These are phyloP conservation scores for Ligdia adustata DNA, from an alignment of 2,888 invertebrate species.

Conservation along the genomic window DNA sequence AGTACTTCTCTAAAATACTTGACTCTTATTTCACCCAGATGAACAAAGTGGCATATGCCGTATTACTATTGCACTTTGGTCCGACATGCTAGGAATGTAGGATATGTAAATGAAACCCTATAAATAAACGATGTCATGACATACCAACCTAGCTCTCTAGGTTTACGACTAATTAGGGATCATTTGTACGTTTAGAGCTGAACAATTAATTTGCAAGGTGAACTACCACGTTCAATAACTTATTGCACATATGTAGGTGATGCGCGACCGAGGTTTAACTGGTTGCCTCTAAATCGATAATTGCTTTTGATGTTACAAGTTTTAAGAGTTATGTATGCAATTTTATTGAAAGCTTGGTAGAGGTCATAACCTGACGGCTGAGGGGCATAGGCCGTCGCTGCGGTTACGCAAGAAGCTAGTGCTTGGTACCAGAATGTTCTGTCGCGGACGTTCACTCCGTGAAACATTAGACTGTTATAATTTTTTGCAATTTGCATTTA, in stretches of 20 bases:
- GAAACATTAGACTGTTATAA: constrained; percentile 1
- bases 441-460: constrained; percentile 19
- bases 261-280: constrained; percentile 13
- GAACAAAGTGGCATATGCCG: too few relatives aligned
- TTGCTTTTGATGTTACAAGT: constrained; percentile 15
- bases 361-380: constrained; percentile 27
- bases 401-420: constrained; percentile 32
- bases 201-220: constrained; percentile 56
- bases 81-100: too few relatives aligned
- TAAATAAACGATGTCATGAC: constrained; percentile 8
- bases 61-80: too few relatives aligned
- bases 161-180: constrained; percentile 29
- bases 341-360: constrained; percentile 33
- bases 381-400: constrained; percentile 31
- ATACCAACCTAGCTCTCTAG: constrained; percentile 34
- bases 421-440: constrained; percentile 18
- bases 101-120: constrained; percentile 2
- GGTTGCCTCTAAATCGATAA: constrained; percentile 21
- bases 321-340: constrained; percentile 20
- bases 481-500: constrained; percentile 11
- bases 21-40: too few relatives aligned
- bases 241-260: constrained; percentile 28
- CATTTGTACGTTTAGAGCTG: constrained; percentile 44
- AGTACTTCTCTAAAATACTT: too few relatives aligned
- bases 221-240: constrained; percentile 41